Base-by-base conservation (phyloP, 2,888 invertebrate genomes). In the Allacma fusca region DNA sequence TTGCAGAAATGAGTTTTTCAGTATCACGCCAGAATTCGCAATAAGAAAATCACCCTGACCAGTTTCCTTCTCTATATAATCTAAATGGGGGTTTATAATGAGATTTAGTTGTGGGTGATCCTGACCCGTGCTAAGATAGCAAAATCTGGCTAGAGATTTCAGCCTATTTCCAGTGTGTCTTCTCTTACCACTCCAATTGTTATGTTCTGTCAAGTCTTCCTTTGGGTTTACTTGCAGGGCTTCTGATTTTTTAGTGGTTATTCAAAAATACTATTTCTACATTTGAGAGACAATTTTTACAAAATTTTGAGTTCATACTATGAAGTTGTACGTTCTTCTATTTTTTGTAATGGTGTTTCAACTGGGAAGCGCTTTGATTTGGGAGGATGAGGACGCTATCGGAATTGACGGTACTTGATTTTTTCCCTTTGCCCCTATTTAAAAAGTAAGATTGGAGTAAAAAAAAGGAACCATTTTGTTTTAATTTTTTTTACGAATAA, bases 371-470 rank as follows among this genome's bases (percentile, higher is more conserved):
- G 44, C 16, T 23, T 24, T 44, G 12, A 57, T 28, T 23, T 77
- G 74, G 73, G 50, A 40, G 12, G 75, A 75, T 62, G 64, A 70
- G 24, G 78, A 78, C 62, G 59, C 75, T 9, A 50, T 78, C 16
- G 62, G 29, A 0, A 78, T 78, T 9, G 78, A 78, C 9, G 75
- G 75, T 75, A 23, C 13, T 34, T 0, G n/a, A 68, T 29, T 68
- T 19, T 68, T 21, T 21, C 29, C 1, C 4, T 19, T 67, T 26
- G 19, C 28, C 28, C n/a, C n/a, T n/a, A n/a, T n/a, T n/a, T n/a
- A n/a, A n/a, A n/a, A n/a, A n/a, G n/a, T n/a, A n/a, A n/a, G n/a
- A n/a, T n/a, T n/a, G n/a, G n/a, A n/a, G n/a, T n/a, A n/a, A n/a
- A n/a, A n/a, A n/a, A n/a, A n/a, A n/a, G n/a, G n/a, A n/a, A n/a